Conservation (phyloP, 2,113 vertebrate species). For the Coregonus clupeaformis region DNA sequence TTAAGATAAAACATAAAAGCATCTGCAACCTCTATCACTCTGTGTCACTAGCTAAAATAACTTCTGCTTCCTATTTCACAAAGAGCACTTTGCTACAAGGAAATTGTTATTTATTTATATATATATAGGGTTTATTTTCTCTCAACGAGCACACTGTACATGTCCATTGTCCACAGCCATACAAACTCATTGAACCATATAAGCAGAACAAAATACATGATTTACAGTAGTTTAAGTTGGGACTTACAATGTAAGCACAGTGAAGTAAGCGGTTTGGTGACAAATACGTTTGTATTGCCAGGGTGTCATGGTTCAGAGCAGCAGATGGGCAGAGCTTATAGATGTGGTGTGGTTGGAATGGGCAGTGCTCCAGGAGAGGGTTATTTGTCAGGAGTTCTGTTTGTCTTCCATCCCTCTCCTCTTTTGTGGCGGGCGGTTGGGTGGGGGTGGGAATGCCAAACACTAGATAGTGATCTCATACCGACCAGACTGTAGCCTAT, state of each 20-base stretch:
- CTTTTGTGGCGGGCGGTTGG: background rate
- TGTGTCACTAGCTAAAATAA: no score
- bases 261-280: constrained; percentile 23
- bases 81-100: no score
- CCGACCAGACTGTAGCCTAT: background rate
- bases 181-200: no score
- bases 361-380: background rate
- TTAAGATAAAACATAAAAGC: no score
- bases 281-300: constrained; percentile 41
- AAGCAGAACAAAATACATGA: no score
- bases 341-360: constrained; percentile 1
- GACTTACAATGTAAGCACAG: background rate
- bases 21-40: no score
- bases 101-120: no score
- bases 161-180: no score
- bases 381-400: constrained; percentile 2
- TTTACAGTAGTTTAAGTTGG: background rate
- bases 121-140: no score
- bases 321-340: background rate
- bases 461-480: background rate
- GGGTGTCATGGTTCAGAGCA: constrained; percentile 15
- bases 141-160: no score
- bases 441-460: background rate
- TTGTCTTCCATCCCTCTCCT: background rate
- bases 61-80: no score